Evolutionary conservation across 2,888 invertebrate species (phyloP).

Genomic region (Spodoptera picta): DNA sequence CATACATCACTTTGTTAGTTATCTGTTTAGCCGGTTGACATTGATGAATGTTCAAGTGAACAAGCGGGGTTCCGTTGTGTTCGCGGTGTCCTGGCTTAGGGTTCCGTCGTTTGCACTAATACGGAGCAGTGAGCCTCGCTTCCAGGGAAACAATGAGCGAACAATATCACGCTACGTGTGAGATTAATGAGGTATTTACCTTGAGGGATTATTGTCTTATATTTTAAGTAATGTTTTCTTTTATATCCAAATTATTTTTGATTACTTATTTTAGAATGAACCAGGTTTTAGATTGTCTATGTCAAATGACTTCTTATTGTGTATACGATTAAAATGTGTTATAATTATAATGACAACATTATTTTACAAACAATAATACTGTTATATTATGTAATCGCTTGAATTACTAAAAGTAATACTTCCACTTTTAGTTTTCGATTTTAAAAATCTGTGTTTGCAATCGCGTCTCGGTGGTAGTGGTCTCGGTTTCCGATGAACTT

Average conservation of each 20-base stretch:
- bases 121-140: slow-evolving; percentile 49
- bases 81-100: slow-evolving; percentile 57
- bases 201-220: slow-evolving; percentile 48
- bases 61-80: slow-evolving; percentile 59
- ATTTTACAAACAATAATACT: too few species aligned
- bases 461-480: too few species aligned
- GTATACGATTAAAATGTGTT: too few species aligned
- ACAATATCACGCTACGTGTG: slow-evolving; percentile 53
- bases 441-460: too few species aligned
- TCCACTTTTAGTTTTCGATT: too few species aligned
- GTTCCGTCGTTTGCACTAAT: slow-evolving; percentile 63
- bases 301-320: too few species aligned
- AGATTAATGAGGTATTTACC: slow-evolving; percentile 59
- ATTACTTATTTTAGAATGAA: slow-evolving; percentile 12
- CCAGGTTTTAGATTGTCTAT: slow-evolving; percentile 5
- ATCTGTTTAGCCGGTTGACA: slow-evolving; percentile 79
- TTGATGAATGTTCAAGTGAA: slow-evolving; percentile 78
- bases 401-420: too few species aligned
- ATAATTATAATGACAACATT: too few species aligned
- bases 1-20: slow-evolving; percentile 82
- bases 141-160: slow-evolving; percentile 63
- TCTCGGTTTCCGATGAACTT: too few species aligned
- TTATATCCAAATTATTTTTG: slow-evolving; percentile 25
- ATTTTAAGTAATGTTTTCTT: slow-evolving; percentile 35
- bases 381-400: too few species aligned